These are phyloP conservation scores for Maniola hyperantus DNA, from an alignment of 2,888 invertebrate genomes.

Conservation along the genomic window DNA sequence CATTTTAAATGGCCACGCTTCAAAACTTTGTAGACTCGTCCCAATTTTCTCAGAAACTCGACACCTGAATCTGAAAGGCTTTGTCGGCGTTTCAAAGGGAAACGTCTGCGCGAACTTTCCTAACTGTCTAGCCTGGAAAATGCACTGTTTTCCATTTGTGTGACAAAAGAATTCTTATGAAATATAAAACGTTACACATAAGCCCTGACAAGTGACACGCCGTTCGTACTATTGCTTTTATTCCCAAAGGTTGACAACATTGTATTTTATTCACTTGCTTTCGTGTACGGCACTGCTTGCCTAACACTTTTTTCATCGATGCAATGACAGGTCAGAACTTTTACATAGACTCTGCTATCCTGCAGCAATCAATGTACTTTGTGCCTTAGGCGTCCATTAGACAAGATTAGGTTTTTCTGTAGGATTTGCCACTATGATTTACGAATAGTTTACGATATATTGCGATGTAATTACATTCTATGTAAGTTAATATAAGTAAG, in stretches of 20 bases:
- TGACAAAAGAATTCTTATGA: constrained; percentile 22
- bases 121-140: constrained; percentile 14
- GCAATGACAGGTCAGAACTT: no score
- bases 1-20: constrained; percentile 6
- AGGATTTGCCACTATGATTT: no score
- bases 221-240: constrained; percentile 2
- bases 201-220: constrained; percentile 1
- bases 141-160: constrained; percentile 16
- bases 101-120: constrained; percentile 11
- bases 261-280: not conserved
- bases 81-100: constrained; percentile 24
- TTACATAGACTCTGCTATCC: no score
- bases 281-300: no score
- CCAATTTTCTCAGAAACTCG: constrained; percentile 15
- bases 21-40: constrained; percentile 11
- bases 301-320: no score
- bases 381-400: no score
- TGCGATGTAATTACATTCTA: no score
- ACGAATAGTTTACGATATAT: no score
- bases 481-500: no score
- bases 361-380: no score
- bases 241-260: not conserved
- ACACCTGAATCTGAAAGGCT: constrained; percentile 25
- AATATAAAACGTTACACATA: constrained; percentile 18
- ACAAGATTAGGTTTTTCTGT: no score